Base-by-base conservation (phyloP, 2,797 vertebrate species). In the Chelon labrosus region DNA sequence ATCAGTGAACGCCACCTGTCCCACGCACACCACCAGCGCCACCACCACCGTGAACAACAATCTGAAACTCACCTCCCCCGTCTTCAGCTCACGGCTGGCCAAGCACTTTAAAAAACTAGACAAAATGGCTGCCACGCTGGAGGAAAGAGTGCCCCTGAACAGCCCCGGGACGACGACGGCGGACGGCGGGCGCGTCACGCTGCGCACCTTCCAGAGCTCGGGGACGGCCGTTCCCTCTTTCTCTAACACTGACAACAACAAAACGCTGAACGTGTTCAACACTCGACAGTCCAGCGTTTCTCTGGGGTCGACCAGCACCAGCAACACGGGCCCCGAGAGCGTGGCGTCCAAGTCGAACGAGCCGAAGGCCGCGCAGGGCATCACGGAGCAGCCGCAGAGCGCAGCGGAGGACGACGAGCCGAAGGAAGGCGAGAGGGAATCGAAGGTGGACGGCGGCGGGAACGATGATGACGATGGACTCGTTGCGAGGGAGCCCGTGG, bases 61-160 rank as follows among this genome's bases (percentile, higher is more conserved):
- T 58, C 82, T 96, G 54, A 97, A 97, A 87, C 90, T 88, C 16
- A 75, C 90, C 6, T 98, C 97, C 19, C 97, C 97, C 0, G 42
- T 91, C 76, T 91, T 93, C 80, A 91, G 91, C 87, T 93, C 89
- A 0, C 90, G 93, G 71, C 86, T 97, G 59, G 95, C 96, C 62
- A 97, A 96, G 88, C 97, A 97, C 46, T 98, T 98, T 93, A 97
- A 95, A 92, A 98, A 97, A 94, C 87, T 97, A 49, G 97, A 98
- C 91, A 97, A 96, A 92, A 94, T 97, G 89, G 96, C 96, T 0
- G 96, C 96, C 88, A 97, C 97, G 0, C 95, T 96, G 0, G 97
- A 99, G 86, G 97, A 99, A 79, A 93, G 92, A 10, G 85, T 96
- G 0, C 96, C 97, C 5, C 90, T 98, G 79, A 94, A 84, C 90